phyloP scores from a whole-genome alignment of 1,140 invertebrate genomes.

The Ceratosolen solmsi region DNA sequence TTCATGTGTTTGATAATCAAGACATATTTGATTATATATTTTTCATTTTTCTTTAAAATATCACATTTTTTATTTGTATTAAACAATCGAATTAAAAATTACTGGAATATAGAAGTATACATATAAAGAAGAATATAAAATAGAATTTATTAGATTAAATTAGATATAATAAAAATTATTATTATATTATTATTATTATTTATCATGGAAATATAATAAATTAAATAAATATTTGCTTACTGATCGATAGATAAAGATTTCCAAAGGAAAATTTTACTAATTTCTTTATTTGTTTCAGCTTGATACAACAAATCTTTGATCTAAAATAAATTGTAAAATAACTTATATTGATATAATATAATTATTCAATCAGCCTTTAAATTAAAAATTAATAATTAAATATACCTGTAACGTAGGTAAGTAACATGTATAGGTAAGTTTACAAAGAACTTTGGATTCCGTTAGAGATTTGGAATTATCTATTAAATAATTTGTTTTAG shows the following conservation, averaged over 20 bases:
- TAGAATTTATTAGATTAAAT: too few species aligned
- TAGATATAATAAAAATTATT: neutral
- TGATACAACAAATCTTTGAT: constrained; percentile 59
- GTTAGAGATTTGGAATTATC: constrained; percentile 35
- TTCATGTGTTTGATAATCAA: too few species aligned
- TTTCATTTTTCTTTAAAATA: neutral
- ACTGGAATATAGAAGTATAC: neutral
- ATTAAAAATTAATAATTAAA: constrained; percentile 17
- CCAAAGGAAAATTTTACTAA: constrained; percentile 62
- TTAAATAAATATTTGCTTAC: constrained; percentile 51
- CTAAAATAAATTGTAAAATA: constrained; percentile 47
- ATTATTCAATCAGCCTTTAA: neutral
- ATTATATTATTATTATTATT: neutral
- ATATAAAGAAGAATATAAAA: neutral
- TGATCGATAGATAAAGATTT: constrained; percentile 58
- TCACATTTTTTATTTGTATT: neutral
- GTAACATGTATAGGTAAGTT: constrained; percentile 56
- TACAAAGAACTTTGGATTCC: constrained; percentile 55
- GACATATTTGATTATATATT: neutral
- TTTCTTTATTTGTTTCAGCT: constrained; percentile 37
- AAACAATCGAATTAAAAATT: neutral
- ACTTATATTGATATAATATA: neutral
- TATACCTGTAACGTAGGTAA: constrained; percentile 60
- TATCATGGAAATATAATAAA: neutral
- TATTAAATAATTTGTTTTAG: constrained; percentile 47